These are phyloP conservation scores for Pseudolycoriella hygida DNA, from an alignment of 2,888 invertebrate genomes.

Conservation along the genomic window DNA sequence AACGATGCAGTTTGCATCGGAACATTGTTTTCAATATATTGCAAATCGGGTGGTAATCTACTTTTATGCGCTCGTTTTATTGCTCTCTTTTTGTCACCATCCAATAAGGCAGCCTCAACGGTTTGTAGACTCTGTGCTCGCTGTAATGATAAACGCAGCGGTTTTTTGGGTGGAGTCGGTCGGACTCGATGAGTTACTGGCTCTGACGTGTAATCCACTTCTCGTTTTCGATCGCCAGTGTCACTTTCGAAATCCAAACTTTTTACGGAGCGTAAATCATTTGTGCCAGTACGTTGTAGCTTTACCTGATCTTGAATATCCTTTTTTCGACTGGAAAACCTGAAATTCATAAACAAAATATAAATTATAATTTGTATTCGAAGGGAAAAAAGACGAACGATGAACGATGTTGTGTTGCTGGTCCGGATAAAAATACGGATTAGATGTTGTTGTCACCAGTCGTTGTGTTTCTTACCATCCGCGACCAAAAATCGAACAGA, in stretches of 20 bases:
- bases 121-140: slow-evolving; percentile 69
- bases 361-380: no score
- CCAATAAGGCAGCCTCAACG: slow-evolving; percentile 13
- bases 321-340: not conserved
- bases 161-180: slow-evolving; percentile 74
- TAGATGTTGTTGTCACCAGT: no score
- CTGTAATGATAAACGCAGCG: slow-evolving; percentile 62
- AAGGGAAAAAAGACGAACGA: no score
- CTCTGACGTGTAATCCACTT: slow-evolving; percentile 40
- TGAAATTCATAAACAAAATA: no score
- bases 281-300: not conserved
- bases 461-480: no score
- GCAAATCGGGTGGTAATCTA: slow-evolving; percentile 13
- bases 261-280: slow-evolving; percentile 39
- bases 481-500: no score
- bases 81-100: slow-evolving; percentile 22
- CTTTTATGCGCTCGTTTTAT: slow-evolving; percentile 25
- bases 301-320: not conserved
- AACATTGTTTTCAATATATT: not conserved
- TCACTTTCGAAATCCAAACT: slow-evolving; percentile 68
- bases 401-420: no score
- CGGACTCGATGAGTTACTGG: slow-evolving; percentile 35
- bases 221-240: slow-evolving; percentile 23
- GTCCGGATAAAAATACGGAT: no score
- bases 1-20: not conserved